Base-by-base conservation (phyloP, 1,140 invertebrate species). In the Cyclargus thomasi region DNA sequence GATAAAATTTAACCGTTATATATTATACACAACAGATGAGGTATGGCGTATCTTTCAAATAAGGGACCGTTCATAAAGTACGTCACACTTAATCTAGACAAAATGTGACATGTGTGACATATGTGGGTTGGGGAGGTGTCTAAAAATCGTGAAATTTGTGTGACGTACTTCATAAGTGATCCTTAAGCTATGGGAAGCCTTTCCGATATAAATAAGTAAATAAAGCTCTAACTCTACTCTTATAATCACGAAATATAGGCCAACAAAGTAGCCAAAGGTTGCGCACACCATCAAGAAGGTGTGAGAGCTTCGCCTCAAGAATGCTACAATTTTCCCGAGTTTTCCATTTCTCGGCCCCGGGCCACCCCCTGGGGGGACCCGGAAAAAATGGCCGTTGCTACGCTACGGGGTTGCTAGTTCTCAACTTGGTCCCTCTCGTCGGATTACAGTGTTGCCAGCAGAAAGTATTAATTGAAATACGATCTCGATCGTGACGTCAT, bases 271-370 rank as follows among this genome's bases (percentile, higher is more conserved):
- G 53, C 76, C 77, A 74, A 83, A 79, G 68, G 85, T 85, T 86
- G 57, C 4, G 55, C 6, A 76, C 70, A 69, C 70, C 82, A 71
- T 64, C 70, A 88, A 88, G 87, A 90, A 90, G 87, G 86, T 88
- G 86, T 85, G 85, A 88, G 87, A 81, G 74, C 82, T 81, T 86
- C 81, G 86, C 87, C 87, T 90, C 85, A 90, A 90, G 87, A 90
- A 90, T 90, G 87, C 87, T 90, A 90, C 87, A 90, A 88, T 90
- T 90, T 90, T 90, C 87, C 85, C 78, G 87, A 90, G 86, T 90
- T 90, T 90, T 90, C 87, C 87, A 90, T 90, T 90, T 86, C 85
- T 86, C 79, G 80, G 72, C 80, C 77, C 82, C 74, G 17, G 18
- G 18, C 68, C 74, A 47, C 68, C 35, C 65, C 62, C 53, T 10